Percentiles rank a stretch among this genome's conserved stretches.
Conservation (phyloP, 53 echinoderm and acorn worm species). For the Crossaster papposus region DNA sequence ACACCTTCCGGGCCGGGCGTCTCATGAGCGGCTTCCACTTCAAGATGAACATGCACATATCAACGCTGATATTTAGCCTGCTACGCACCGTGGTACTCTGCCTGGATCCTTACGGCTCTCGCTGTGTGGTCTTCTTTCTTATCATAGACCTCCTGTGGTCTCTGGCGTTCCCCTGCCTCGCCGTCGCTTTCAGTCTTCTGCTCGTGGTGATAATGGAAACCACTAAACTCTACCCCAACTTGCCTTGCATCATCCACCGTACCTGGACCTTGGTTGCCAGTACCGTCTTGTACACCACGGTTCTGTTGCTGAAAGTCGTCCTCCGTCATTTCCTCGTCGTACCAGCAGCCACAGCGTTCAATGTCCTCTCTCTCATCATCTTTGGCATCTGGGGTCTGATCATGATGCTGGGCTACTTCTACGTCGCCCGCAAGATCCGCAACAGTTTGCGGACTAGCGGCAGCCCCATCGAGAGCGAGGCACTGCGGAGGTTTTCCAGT, state of each 20-base stretch:
- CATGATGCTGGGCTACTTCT: constrained; percentile 80
- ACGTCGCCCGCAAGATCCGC: constrained; percentile 64
- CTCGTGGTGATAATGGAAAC: constrained; percentile 74
- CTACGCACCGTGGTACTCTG: constrained; percentile 63
- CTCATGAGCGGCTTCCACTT: constrained; percentile 65
- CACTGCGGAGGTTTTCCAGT: constrained; percentile 64
- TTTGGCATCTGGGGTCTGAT: constrained; percentile 70
- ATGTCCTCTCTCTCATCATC: constrained; percentile 60
- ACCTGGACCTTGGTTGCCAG: constrained; percentile 40
- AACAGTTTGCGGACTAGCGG: constrained; percentile 32
- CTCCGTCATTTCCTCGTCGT: constrained; percentile 13
- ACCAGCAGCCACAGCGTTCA: constrained; percentile 37
- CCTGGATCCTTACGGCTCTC: constrained; percentile 71
- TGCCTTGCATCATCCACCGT: constrained; percentile 49
- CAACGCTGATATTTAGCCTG: constrained; percentile 63
- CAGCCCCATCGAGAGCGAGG: constrained; percentile 60
- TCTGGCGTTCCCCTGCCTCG: constrained; percentile 68
- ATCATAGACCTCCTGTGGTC: constrained; percentile 67
- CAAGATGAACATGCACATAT: constrained; percentile 66
- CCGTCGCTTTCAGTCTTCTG: constrained; percentile 70
- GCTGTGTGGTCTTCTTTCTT: constrained; percentile 39
- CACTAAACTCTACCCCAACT: constrained; percentile 58
- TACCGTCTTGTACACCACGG: constrained; percentile 33
- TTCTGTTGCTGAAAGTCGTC: constrained; percentile 42
- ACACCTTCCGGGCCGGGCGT: constrained; percentile 55